A percentile compares a stretch with the other conserved stretches of the same genome.
These are phyloP conservation scores for Sinocyclocheilus anophthalmus DNA, from an alignment of 2,113 vertebrate genomes.

Conservation along the genomic window DNA sequence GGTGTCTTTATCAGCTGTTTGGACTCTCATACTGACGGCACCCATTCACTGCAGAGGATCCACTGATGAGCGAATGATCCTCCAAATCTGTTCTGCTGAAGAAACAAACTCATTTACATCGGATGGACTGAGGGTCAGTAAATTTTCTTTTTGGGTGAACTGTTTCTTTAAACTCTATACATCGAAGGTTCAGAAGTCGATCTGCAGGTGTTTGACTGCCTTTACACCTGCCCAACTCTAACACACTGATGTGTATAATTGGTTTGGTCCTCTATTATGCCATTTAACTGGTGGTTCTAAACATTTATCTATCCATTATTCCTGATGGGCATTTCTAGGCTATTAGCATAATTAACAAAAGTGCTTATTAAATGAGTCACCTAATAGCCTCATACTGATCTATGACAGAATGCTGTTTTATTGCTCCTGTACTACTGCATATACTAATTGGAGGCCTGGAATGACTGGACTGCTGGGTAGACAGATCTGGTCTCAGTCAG, in stretches of 20 bases:
- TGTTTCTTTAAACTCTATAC: neutral
- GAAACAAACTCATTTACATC: neutral
- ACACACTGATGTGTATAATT: slow-evolving; percentile 46
- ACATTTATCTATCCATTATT: slow-evolving; percentile 55
- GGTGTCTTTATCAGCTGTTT: no score
- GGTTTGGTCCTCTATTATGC: slow-evolving; percentile 30
- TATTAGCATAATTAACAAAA: slow-evolving; percentile 58
- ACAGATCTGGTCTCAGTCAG: slow-evolving; percentile 11
- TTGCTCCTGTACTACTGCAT: neutral
- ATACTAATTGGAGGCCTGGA: slow-evolving; percentile 14
- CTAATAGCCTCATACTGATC: slow-evolving; percentile 35
- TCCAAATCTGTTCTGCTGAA: neutral
- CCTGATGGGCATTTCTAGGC: slow-evolving; percentile 32
- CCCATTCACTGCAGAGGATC: no score
- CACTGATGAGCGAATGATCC: neutral
- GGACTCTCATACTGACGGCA: no score
- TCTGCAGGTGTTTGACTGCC: neutral
- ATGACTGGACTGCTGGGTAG: neutral
- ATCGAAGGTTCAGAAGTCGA: neutral
- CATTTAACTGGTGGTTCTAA: slow-evolving; percentile 43
- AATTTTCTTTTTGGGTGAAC: neutral
- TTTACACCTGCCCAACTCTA: slow-evolving; percentile 6
- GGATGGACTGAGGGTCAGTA: neutral
- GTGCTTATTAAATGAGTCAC: slow-evolving; percentile 55
- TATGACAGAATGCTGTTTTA: slow-evolving; percentile 21